Evolutionary conservation across 1,140 invertebrate species (phyloP).

Genomic region (Delia radicum): DNA sequence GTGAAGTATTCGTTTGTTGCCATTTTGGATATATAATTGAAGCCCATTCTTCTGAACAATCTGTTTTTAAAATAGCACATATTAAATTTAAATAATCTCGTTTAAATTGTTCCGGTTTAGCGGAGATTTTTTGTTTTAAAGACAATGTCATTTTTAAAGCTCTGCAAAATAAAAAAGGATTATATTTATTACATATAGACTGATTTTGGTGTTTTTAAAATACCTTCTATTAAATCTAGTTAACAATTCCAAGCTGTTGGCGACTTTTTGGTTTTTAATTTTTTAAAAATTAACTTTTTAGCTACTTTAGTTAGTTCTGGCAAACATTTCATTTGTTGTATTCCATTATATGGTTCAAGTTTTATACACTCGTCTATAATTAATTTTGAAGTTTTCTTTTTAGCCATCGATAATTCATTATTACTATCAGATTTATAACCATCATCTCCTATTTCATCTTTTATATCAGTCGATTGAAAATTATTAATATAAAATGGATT

Average conservation of each 20-base stretch:
- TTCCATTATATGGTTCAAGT: not conserved
- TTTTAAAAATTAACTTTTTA: not conserved
- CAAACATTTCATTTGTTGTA: slow-evolving; percentile 13
- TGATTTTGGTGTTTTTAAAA: not conserved
- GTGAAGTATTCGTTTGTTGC: not conserved
- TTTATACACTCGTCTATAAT: slow-evolving; percentile 15
- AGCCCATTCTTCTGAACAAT: slow-evolving; percentile 7
- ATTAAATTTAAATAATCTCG: not conserved
- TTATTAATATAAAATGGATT: no score
- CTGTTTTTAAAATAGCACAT: not conserved
- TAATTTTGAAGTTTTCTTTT: not conserved
- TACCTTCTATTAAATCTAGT: slow-evolving; percentile 10
- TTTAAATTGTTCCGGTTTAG: not conserved
- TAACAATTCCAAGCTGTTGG: slow-evolving; percentile 1
- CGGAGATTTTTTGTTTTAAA: not conserved
- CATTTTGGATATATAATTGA: slow-evolving; percentile 17
- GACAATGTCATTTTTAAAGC: not conserved
- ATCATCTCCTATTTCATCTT: not conserved
- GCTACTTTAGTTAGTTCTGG: not conserved
- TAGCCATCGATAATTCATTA: not conserved
- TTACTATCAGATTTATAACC: not conserved
- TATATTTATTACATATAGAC: no score
- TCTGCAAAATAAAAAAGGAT: not conserved
- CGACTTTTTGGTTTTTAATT: not conserved
- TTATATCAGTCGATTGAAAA: not conserved